phyloP scores from a whole-genome alignment of 2,113 vertebrate genomes.

The Circaetus cinerascens region DNA sequence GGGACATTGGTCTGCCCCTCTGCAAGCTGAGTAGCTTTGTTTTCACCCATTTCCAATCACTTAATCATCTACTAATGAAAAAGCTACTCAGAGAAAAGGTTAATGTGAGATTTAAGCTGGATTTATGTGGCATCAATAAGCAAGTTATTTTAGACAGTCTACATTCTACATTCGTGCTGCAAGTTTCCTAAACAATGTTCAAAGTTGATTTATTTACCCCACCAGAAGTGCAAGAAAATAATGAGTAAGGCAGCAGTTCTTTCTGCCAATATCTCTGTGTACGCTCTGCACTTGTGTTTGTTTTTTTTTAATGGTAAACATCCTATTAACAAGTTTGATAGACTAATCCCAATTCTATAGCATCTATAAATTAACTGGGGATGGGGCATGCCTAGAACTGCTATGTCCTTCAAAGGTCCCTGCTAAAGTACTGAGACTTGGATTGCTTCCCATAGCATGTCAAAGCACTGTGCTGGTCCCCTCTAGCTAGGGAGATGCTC shows the following conservation, averaged over 20 bases:
- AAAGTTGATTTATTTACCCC: neutral
- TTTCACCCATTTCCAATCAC: neutral
- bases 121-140: neutral
- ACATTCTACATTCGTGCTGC: neutral
- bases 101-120: neutral
- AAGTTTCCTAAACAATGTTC: neutral
- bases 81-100: neutral
- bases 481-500: neutral
- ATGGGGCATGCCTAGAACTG: neutral
- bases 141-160: neutral
- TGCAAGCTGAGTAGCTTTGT: neutral
- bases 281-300: neutral
- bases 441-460: neutral
- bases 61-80: neutral
- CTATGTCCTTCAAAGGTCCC: neutral
- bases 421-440: neutral
- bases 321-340: neutral
- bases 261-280: neutral
- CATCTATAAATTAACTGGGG: neutral
- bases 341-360: neutral
- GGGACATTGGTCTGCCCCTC: neutral
- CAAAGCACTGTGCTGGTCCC: neutral
- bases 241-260: neutral
- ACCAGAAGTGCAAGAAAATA: neutral
- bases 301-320: neutral